Evolutionary conservation across 2,888 invertebrate genomes (phyloP), one percentile per base, ranked within the genome.

Genomic region (Fabriciana adippe): DNA sequence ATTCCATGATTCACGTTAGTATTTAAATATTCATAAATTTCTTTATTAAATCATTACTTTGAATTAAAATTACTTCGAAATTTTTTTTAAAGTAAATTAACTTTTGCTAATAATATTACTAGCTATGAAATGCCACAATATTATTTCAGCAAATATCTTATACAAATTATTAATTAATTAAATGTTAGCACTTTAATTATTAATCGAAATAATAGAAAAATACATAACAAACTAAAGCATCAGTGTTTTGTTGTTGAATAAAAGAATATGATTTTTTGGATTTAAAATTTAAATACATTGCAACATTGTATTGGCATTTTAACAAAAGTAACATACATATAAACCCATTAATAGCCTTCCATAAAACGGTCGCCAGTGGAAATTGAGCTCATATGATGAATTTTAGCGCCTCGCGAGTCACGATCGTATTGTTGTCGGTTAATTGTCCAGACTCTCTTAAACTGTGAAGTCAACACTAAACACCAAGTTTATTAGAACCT

Each of bases 401-500:
- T 61, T 66, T 66, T 55, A 66, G 50, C 60, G 61, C 66, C 55
- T 66, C 61, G 50, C 48, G 60, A 66, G 26, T 48, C 60, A 55
- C 55, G 50, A 50, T 31, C 55, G 55, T 65, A 55, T 61, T 55
- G 64, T 65, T 51, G 68, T 56, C 47, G 16, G 55, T 64, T 68
- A 68, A 68, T 68, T 68, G 68, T 68, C 66, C 69, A 73, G 74
- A 73, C 73, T 77, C 78, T 68, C 65, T 78, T 76, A 79, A 78
- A 79, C 80, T 75, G 82, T 77, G 78, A 83, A 85, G 79, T 81
- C 78, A 76, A 75, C 81, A 81, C 80, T 85, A 84, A 83, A 82
- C 78, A 76, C 74, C 62, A 74, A 78, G 76, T 85, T 87, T 87
- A 87, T 86, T 84, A 79, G 81, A 79, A 75, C 80, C 80, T 79